These are phyloP conservation scores for Acanthosepion lycidas DNA, from an alignment of 2,888 invertebrate species.

Conservation along the genomic window DNA sequence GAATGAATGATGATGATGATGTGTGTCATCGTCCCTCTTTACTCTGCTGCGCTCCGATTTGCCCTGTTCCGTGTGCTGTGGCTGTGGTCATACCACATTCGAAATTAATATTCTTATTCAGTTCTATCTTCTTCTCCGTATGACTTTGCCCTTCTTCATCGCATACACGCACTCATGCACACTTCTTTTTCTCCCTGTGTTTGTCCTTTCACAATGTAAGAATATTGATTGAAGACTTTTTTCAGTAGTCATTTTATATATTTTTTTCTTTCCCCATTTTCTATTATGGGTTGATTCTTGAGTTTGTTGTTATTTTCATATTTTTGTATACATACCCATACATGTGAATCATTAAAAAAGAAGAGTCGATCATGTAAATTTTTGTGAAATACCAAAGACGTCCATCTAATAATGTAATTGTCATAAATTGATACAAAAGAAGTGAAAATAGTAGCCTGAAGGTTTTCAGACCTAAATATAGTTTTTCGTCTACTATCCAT, in stretches of 20 bases:
- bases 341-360: not conserved
- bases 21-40: conserved; percentile 36
- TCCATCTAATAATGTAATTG: conserved; percentile 17
- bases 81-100: conserved; percentile 43
- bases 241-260: not conserved
- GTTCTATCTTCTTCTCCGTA: not conserved
- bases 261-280: not conserved
- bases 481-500: conserved; percentile 48
- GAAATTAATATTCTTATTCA: conserved; percentile 40
- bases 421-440: not conserved
- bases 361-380: not conserved
- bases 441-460: conserved; percentile 38
- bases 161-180: conserved; percentile 12
- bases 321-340: not conserved
- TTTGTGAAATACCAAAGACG: not conserved
- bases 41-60: not conserved
- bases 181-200: not conserved
- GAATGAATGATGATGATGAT: not conserved
- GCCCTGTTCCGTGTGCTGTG: conserved; percentile 11
- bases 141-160: conserved; percentile 34
- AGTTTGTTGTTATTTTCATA: not conserved
- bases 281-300: not conserved
- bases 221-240: not conserved
- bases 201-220: conserved; percentile 16
- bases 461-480: conserved; percentile 46